Percentiles rank a stretch among this genome's conserved stretches.
Evolutionary conservation across 1,140 invertebrate genomes (phyloP).

Genomic region (Dendrolimus punctatus): DNA sequence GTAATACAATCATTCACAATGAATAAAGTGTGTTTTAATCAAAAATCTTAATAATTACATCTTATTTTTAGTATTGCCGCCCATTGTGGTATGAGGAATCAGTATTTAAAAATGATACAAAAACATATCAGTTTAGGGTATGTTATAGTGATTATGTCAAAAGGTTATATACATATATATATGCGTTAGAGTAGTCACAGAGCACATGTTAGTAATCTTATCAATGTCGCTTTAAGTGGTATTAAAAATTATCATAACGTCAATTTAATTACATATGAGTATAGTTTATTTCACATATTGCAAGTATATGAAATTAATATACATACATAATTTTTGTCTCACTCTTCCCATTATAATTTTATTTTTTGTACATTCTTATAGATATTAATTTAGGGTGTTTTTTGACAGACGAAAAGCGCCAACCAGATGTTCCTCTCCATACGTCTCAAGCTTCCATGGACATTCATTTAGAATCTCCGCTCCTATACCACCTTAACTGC

Average conservation of each 20-base stretch:
- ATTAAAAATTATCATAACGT: slow-evolving; percentile 10
- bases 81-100: slow-evolving; percentile 49
- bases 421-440: slow-evolving; percentile 37
- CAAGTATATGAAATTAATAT: too few relatives aligned
- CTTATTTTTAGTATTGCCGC: slow-evolving; percentile 62
- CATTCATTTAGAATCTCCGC: slow-evolving; percentile 30
- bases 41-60: slow-evolving; percentile 1
- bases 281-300: too few relatives aligned
- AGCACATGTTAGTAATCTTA: slow-evolving; percentile 18
- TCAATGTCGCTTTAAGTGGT: slow-evolving; percentile 16
- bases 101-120: slow-evolving; percentile 27
- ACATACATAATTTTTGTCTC: too few relatives aligned
- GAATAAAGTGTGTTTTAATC: too few relatives aligned
- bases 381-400: slow-evolving; percentile 16
- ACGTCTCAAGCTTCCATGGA: slow-evolving; percentile 52
- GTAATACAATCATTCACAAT: too few relatives aligned
- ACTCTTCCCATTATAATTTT: too few relatives aligned
- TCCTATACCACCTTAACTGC: slow-evolving; percentile 7
- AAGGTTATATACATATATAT: slow-evolving; percentile 24
- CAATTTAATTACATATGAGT: not conserved
- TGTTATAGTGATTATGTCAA: slow-evolving; percentile 27
- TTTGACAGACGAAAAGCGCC: slow-evolving; percentile 32
- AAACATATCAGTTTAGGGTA: slow-evolving; percentile 41
- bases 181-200: slow-evolving; percentile 27
- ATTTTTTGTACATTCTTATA: not conserved